phyloP scores from a whole-genome alignment of 2,888 invertebrate genomes.

The Harpagoxenus sublaevis region DNA sequence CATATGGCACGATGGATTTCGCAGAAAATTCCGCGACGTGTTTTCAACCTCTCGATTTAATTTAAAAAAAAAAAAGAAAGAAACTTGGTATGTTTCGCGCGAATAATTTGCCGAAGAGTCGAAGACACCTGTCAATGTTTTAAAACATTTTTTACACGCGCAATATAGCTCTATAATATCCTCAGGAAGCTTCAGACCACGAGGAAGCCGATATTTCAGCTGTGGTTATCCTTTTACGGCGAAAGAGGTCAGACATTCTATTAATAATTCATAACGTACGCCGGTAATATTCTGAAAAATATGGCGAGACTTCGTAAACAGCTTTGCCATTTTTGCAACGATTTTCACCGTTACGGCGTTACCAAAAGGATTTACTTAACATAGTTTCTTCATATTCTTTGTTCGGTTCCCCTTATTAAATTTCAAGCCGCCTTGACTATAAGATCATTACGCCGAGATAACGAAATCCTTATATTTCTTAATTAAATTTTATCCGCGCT shows the following conservation, averaged over 20 bases:
- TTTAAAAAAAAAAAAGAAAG: not conserved
- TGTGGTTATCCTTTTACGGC: not conserved
- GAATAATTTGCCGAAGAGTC: not conserved
- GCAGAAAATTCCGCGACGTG: not conserved
- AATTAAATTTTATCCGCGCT: not conserved
- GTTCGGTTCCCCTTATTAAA: not conserved
- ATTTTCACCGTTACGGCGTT: not conserved
- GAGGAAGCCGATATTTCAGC: not conserved
- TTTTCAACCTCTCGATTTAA: not conserved
- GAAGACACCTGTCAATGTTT: not conserved
- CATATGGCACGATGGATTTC: no score
- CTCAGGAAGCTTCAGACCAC: not conserved
- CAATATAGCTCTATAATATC: not conserved
- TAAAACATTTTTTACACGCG: not conserved
- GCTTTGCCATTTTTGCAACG: not conserved
- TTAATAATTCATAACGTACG: slow-evolving; percentile 19
- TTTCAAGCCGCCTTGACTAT: not conserved
- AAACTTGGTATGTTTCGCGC: not conserved
- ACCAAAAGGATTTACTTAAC: not conserved
- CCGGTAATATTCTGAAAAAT: not conserved
- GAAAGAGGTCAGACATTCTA: not conserved
- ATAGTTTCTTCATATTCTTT: not conserved
- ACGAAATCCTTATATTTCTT: not conserved
- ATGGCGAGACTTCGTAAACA: not conserved
- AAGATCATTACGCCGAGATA: not conserved